Conservation (phyloP, 2,113 vertebrate genomes). For the Corythoichthys haematopterus region DNA sequence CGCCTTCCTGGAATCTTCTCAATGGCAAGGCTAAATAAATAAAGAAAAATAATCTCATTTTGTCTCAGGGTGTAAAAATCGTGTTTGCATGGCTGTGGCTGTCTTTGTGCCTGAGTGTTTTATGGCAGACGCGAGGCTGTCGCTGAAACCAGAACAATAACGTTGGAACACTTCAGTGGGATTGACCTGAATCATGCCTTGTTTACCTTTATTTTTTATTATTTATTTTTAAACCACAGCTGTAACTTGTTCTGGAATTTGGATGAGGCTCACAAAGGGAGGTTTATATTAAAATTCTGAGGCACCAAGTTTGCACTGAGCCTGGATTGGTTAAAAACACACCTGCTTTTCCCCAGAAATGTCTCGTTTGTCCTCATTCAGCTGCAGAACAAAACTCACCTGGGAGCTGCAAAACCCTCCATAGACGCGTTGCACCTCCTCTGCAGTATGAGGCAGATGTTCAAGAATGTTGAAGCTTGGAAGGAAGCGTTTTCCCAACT, state of each 20-base stretch:
- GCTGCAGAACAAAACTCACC: conserved; percentile 22
- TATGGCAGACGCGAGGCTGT: conserved; percentile 43
- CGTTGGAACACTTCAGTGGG: conserved; percentile 42
- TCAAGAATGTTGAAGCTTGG: conserved; percentile 10
- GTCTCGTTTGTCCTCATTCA: conserved; percentile 19
- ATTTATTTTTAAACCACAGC: conserved; percentile 9
- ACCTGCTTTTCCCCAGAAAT: conserved; percentile 18
- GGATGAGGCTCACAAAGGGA: conserved; percentile 9
- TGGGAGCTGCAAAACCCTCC: conserved; percentile 31
- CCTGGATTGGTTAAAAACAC: conserved; percentile 5
- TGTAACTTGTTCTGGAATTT: conserved; percentile 35
- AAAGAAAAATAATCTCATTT: conserved; percentile 65
- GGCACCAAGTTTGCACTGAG: conserved; percentile 6
- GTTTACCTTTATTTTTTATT: conserved; percentile 19
- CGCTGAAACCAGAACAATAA: conserved; percentile 42
- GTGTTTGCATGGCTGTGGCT: conserved; percentile 60
- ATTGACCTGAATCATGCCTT: conserved; percentile 24
- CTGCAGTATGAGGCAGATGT: conserved; percentile 24
- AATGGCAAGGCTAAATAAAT: conserved; percentile 34
- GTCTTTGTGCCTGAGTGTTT: conserved; percentile 58
- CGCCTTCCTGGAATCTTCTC: conserved; percentile 51
- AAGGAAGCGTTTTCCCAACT: conserved; percentile 5
- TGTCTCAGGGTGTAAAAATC: conserved; percentile 67
- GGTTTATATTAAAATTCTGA: conserved; percentile 12
- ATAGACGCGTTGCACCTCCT: conserved; percentile 21